Base-by-base conservation (phyloP, 2,113 vertebrate genomes). In the Plectropomus leopardus region DNA sequence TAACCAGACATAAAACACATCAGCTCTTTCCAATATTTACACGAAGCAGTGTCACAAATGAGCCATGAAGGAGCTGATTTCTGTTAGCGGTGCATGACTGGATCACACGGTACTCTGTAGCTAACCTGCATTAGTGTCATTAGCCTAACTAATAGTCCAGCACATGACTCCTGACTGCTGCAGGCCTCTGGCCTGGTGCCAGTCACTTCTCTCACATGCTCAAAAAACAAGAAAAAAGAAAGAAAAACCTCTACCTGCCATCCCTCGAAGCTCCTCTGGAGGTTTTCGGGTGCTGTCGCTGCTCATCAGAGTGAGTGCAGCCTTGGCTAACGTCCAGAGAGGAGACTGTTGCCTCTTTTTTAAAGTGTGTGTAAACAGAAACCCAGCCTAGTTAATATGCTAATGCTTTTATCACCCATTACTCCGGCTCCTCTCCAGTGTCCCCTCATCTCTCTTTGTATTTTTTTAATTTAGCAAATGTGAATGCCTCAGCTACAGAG, bases 251-350 rank as follows among this genome's bases (percentile, higher is more conserved):
- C 28, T n/a, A 76, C 72, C 78, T 80, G 74, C 65, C 45, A 42
- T 28, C 55, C 66, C 73, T 81, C 30, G 42, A 32, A n/a, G 30
- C 67, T 53, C 51, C 80, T 88, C 79, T 36, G 30, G 67, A 79
- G 88, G 83, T 69, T 88, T 81, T 51, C 15, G 44, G 70, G 55
- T 61, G 47, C 87, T 70, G 80, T 68, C 59, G 54, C 86, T 76
- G 90, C 69, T 93, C 90, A 93, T 95, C 89, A 93, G 63, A 67
- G 58, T 63, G 84, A 94, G 88, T 91, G 88, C 73, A 70, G 75
- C 44, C 14, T 69, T 92, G 90, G 93, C 89, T 1, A 0, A 11
- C 9, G 13, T 90, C 90, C 95, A 93, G 65, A 48, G 36, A 59
- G 57, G 21, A 84, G 84, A 53, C 57, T 11, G 66, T 36, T 51